Evolutionary conservation across 2,113 vertebrate genomes (phyloP), one percentile per base, ranked within the genome.

Genomic region (Gadus chalcogrammus): DNA sequence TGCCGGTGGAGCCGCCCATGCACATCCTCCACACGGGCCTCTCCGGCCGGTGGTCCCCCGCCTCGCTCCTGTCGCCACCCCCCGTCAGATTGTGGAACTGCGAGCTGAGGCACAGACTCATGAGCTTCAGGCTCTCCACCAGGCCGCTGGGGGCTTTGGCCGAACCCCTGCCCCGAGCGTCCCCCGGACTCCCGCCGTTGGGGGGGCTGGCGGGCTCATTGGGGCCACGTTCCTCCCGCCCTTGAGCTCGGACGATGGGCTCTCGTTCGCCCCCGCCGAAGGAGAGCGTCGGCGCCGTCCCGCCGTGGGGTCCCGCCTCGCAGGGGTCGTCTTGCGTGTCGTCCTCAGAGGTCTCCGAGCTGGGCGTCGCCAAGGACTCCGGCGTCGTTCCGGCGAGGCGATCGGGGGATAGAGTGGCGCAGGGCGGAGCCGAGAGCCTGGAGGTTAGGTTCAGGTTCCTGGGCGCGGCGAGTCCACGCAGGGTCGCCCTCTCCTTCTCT

Each of bases 11-110:
- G 73, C 91, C 89, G 1, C 89, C 93, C 79, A 99, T 93, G 74
- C 97, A 98, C 97, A 98, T 98, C 85, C 95, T 96, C 97, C 97
- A 98, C 85, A 91, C 63, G 78, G 95, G 94, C 62, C 95, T 93
- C 4, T 95, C 89, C 84, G 95, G 96, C 8, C 94, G 88, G 75
- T 95, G 95, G 18, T 88, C 86, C 0, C 68, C 84, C 1, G 73
- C 74, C 72, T 1, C 72, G 3, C 69, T 63, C 3, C 48, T 85
- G 0, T 78, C 86, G 6, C 82, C 85, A 59, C 83, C 88, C 6
- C 74, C 84, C 0, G 80, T 89, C 68, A 87, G 84, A 83, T 74
- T 92, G 80, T 95, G 95, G 74, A 98, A 93, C 91, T 97, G 96
- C 0, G 97, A 95, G 79, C 95, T 94, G 3, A 98, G 85, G 68